A percentile compares a stretch with the other conserved stretches of the same genome.
phyloP scores from a whole-genome alignment of 2,797 vertebrate genomes.

The Strix occidentalis region DNA sequence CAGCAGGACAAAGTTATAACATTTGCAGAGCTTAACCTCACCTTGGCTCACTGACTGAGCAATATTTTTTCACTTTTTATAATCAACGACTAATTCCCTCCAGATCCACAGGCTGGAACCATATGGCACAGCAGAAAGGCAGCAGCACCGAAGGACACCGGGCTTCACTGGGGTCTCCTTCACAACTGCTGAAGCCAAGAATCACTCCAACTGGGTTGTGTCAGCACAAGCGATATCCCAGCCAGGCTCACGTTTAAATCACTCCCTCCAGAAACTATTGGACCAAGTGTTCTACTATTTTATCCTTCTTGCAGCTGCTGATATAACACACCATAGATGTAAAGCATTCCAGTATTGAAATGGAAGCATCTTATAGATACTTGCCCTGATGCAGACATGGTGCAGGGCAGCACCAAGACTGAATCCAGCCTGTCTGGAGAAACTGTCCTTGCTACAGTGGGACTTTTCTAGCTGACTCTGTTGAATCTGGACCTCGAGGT shows the following conservation, averaged over 20 bases:
- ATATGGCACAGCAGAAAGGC: not conserved
- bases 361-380: fast-evolving
- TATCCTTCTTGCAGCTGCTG: not conserved
- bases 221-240: not conserved
- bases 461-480: not conserved
- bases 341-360: not conserved
- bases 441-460: not conserved
- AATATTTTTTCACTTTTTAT: not conserved
- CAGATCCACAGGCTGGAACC: not conserved
- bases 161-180: not conserved
- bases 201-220: fast-evolving
- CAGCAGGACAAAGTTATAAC: not conserved
- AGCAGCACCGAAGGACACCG: not conserved
- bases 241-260: not conserved
- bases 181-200: not conserved
- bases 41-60: not conserved
- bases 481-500: not conserved
- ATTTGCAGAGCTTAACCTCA: not conserved
- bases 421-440: not conserved
- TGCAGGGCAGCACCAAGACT: not conserved
- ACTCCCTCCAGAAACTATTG: not conserved
- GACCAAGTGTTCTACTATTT: not conserved
- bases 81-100: not conserved
- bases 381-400: not conserved
- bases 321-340: not conserved